Percentiles rank a stretch among this genome's conserved stretches.
phyloP scores from a whole-genome alignment of 2,797 vertebrate species.

The Cottoperca gobio region DNA sequence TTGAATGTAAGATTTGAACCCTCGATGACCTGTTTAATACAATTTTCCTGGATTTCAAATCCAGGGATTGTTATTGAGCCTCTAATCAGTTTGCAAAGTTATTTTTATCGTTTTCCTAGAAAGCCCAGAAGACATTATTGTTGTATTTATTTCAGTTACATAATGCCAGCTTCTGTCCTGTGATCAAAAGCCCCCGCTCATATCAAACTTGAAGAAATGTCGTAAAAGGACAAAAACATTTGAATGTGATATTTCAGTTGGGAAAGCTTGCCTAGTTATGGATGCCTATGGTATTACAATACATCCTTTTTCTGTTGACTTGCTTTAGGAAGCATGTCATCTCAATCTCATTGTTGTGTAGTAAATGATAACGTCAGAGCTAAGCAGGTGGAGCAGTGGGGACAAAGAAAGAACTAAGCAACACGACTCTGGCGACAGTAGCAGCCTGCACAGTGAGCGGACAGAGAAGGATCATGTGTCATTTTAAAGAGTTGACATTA shows the following conservation, averaged over 20 bases:
- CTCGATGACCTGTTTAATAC: not conserved
- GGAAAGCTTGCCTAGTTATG: not conserved
- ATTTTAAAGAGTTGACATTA: slow-evolving; percentile 17
- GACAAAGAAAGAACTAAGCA: slow-evolving; percentile 6
- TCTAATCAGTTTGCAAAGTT: not conserved
- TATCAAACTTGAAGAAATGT: too few species aligned
- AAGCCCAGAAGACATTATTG: not conserved
- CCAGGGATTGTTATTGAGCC: not conserved
- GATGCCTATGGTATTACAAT: too few species aligned
- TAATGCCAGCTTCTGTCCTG: not conserved
- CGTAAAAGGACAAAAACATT: too few species aligned
- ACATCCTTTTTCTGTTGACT: too few species aligned
- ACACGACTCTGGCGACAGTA: not conserved
- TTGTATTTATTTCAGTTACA: slow-evolving; percentile 1
- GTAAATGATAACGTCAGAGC: not conserved
- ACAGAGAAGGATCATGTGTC: slow-evolving; percentile 17
- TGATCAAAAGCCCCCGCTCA: too few species aligned
- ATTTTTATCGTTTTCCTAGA: not conserved
- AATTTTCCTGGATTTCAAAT: not conserved
- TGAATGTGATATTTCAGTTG: not conserved
- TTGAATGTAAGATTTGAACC: not conserved
- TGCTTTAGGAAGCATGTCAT: not conserved
- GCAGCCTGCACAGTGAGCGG: slow-evolving; percentile 13
- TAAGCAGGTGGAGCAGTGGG: not conserved
- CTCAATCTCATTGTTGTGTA: not conserved